These are phyloP conservation scores for Rhorus exstirpatorius DNA, from an alignment of 2,888 invertebrate species.

Conservation along the genomic window DNA sequence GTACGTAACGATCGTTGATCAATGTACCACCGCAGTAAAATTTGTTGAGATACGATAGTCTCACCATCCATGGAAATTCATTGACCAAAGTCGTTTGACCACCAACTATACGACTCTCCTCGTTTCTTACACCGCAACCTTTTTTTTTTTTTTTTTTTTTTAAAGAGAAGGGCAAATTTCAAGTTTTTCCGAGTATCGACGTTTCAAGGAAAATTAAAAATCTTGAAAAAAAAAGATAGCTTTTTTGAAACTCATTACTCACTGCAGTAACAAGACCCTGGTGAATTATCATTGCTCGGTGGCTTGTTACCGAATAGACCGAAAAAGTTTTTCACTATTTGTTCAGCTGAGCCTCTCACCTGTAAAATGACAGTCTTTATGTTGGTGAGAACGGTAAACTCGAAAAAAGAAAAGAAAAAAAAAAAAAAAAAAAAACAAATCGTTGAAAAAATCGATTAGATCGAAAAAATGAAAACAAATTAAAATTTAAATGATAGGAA, in stretches of 20 bases:
- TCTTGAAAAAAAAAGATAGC: neutral
- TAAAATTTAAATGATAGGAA: no score
- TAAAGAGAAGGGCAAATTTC: no score
- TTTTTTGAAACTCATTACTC: conserved; percentile 81
- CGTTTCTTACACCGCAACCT: conserved; percentile 95
- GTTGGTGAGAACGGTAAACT: neutral
- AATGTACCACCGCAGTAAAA: conserved; percentile 96
- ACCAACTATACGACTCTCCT: conserved; percentile 93
- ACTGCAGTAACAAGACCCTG: conserved; percentile 90
- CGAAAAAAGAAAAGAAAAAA: neutral
- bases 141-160: conserved; percentile 73
- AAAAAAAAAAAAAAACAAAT: neutral
- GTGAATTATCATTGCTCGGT: conserved; percentile 88
- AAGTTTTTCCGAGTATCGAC: no score
- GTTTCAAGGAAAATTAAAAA: no score
- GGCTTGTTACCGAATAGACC: conserved; percentile 90
- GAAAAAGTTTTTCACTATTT: conserved; percentile 80
- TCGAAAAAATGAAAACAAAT: no score
- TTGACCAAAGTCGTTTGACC: conserved; percentile 92
- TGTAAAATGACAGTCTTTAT: conserved; percentile 36
- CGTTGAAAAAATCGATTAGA: neutral
- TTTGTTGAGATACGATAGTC: conserved; percentile 94
- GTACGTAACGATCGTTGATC: conserved; percentile 95
- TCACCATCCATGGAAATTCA: conserved; percentile 96
- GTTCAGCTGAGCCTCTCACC: conserved; percentile 64